A percentile compares a stretch with the other conserved stretches of the same genome.
Conservation (phyloP, 2,113 vertebrate genomes). For the Trichechus manatus region DNA sequence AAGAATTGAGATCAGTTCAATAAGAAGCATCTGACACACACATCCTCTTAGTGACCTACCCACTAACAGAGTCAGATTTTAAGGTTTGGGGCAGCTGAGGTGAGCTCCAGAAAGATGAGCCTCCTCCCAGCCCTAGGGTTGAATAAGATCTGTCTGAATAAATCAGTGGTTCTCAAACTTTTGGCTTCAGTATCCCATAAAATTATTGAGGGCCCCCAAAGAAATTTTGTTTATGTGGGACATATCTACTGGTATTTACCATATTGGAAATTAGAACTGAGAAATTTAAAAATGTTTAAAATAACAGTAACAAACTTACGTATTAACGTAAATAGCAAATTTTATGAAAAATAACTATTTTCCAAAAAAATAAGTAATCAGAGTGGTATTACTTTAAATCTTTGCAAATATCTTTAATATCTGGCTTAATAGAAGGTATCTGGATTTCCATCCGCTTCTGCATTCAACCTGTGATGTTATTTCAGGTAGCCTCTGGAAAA, state of each 20-base stretch:
- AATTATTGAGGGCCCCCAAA: not conserved
- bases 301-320: not conserved
- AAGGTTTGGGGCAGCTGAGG: not conserved
- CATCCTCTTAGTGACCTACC: not conserved
- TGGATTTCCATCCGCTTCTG: not conserved
- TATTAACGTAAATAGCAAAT: not conserved
- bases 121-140: not conserved
- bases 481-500: conserved; percentile 41
- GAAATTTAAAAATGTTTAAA: conserved; percentile 43
- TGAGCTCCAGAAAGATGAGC: not conserved
- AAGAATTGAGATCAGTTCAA: not conserved
- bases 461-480: not conserved
- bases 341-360: conserved; percentile 17
- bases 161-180: not conserved
- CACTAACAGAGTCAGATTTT: not conserved
- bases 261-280: conserved; percentile 1
- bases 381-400: not conserved
- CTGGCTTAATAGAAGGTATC: not conserved
- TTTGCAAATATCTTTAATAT: not conserved
- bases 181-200: not conserved
- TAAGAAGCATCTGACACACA: not conserved
- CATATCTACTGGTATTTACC: not conserved
- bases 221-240: not conserved
- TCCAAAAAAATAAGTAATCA: not conserved
- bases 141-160: not conserved